Evolutionary conservation across 2,888 invertebrate species (phyloP), one percentile per base, ranked within the genome.

Genomic region (Dynastes tityus): DNA sequence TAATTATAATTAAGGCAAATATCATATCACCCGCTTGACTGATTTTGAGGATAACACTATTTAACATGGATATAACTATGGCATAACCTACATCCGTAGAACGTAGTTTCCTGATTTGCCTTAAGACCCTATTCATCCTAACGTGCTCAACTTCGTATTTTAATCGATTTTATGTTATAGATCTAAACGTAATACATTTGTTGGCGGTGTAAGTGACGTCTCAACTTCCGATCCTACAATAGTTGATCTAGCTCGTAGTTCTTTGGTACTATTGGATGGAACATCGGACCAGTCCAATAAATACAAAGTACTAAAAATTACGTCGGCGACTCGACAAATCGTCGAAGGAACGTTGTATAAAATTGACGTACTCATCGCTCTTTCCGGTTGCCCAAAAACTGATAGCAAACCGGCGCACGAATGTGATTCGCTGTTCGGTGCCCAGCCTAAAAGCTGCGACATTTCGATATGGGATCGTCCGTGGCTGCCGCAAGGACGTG

Each of bases 301-400:
- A 75, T 82, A 81, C 67, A 83, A 83, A 82, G 80, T 91, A 27
- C 84, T 89, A 0, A 83, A 88, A 70, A 85, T 92, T 6, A 86
- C 86, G 64, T 88, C 89, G 1, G 90, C 91, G 11, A 86, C 89
- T 0, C 86, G 86, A 16, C 90, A 92, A 87, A 85, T 92, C 13
- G 91, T 92, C 13, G 88, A 91, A 71, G 93, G 93, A n/a, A 83
- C 87, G 29, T 83, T 90, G 70, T 92, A 91, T 16, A 90, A 90
- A 83, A 90, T 94, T 63, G 90, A 90, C 81, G 91, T 91, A 76
- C 89, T 90, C 81, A 87, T 94, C n/a, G 92, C 91, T 9, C 89
- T 89, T 61, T 91, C 92, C 8, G 88, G 89, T 75, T 92, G 93
- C 81, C 83, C 86, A 11, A 90, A 89, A 80, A 77, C 51, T 51